Percentiles rank a stretch among this genome's conserved stretches.
Conservation (phyloP, 2,797 vertebrate species). For the Adelosebastes latens region DNA sequence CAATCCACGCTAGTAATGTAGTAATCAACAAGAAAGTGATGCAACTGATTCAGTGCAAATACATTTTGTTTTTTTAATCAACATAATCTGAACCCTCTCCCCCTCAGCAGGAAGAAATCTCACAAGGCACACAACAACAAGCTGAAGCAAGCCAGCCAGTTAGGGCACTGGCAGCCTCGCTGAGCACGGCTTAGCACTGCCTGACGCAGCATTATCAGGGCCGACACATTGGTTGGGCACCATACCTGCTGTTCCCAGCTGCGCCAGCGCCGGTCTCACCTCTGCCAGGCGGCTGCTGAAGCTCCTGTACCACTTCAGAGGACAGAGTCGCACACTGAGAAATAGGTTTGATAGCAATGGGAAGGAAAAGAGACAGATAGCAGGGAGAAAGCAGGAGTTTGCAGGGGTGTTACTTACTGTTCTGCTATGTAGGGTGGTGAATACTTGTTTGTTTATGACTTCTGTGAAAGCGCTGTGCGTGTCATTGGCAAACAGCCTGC, state of each 20-base stretch:
- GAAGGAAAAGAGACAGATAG: constrained; percentile 23
- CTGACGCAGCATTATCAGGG: constrained; percentile 58
- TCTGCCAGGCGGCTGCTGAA: constrained; percentile 54
- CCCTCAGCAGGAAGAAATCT: constrained; percentile 23
- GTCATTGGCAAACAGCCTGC: constrained; percentile 67
- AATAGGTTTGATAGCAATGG: constrained; percentile 45
- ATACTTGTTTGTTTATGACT: constrained; percentile 64
- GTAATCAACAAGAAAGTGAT: not conserved
- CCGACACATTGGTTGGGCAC: constrained; percentile 50
- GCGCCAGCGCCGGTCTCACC: constrained; percentile 44
- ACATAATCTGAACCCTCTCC: constrained; percentile 10
- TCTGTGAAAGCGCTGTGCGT: constrained; percentile 55
- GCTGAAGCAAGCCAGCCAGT: constrained; percentile 40
- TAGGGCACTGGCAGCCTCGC: constrained; percentile 39
- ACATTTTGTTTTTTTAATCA: constrained; percentile 20
- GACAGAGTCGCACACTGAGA: constrained; percentile 39
- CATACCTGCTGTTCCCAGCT: constrained; percentile 50
- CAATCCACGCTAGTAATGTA: not conserved
- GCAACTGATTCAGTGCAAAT: not conserved
- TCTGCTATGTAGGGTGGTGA: constrained; percentile 39
- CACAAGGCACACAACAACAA: constrained; percentile 21
- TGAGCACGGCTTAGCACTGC: constrained; percentile 56
- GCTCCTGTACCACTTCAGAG: constrained; percentile 44
- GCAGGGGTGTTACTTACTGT: constrained; percentile 25
- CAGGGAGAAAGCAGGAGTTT: constrained; percentile 1